Base-by-base conservation (phyloP, 2,113 vertebrate species). In the Nanorana parkeri region DNA sequence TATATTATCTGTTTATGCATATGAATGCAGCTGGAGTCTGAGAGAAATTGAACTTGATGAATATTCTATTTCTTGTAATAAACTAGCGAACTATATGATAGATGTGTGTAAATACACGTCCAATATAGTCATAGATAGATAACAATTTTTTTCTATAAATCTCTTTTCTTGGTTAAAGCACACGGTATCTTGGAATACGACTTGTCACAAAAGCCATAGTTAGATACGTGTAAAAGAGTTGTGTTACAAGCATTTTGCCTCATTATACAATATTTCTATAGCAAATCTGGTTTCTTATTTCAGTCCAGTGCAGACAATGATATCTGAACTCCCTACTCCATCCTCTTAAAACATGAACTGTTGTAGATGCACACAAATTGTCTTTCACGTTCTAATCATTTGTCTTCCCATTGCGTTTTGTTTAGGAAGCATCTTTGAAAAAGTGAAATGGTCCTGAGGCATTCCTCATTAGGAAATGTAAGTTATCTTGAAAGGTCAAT, bases 401-500 rank as follows among this genome's bases (percentile, higher is more conserved):
- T 64, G 71, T 83, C 80, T 83, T 83, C 63, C 54, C 23, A 19
- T 51, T 83, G 61, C 55, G 52, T 75, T 76, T 76, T 83, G 71
- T 83, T 83, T 83, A 56, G 67, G 51, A 81, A 74, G 68, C 80
- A 26, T 66, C 64, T 74, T 32, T 28, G 64, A 64, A 29, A 66
- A 32, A 65, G 54, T 55, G 51, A 75, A 83, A 83, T 60, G 64
- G 69, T 83, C 73, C 65, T 29, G 71, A 83, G 65, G 69, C 80
- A 83, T 73, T 83, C 61, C 73, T 76, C 73, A 76, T 83, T 75
- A 83, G 54, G 72, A 75, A 83, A 68, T 66, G 80, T 83, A 83
- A 83, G 80, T 56, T 76, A 83, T 83, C 80, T 83, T 83, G 80
- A 83, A 83, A 76, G 80, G 80, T 83, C 80, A 83, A 67, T 83